phyloP scores from a whole-genome alignment of 2,888 invertebrate species.

The Agrilus cyanescens region DNA sequence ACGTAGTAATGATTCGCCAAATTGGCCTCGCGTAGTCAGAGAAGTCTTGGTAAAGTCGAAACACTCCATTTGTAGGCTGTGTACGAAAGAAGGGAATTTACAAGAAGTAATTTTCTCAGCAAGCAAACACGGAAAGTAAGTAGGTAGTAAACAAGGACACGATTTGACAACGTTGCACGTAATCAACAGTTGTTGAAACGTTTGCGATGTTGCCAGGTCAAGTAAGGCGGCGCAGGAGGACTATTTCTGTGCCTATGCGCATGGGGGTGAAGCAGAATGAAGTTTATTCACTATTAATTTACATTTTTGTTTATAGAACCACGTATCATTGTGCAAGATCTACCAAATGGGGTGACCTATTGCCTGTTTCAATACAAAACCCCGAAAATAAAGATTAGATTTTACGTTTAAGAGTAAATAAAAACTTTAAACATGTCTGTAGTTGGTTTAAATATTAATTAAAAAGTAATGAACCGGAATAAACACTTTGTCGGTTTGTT shows the following conservation, averaged over 20 bases:
- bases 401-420: too few species aligned
- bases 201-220: background rate
- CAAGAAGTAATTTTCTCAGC: slow-evolving; percentile 67
- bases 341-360: slow-evolving; percentile 67
- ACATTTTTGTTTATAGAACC: slow-evolving; percentile 35
- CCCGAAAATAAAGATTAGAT: background rate
- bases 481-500: too few species aligned
- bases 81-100: slow-evolving; percentile 60
- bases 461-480: too few species aligned
- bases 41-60: slow-evolving; percentile 56
- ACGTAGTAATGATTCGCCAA: slow-evolving; percentile 37
- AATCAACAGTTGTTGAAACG: background rate
- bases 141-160: too few species aligned
- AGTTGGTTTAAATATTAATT: too few species aligned
- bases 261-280: background rate
- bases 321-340: slow-evolving; percentile 62
- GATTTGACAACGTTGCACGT: background rate
- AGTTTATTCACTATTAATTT: too few species aligned
- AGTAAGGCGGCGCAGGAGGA: background rate
- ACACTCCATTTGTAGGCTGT: slow-evolving; percentile 68
- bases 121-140: slow-evolving; percentile 61
- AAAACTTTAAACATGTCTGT: too few species aligned
- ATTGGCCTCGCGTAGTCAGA: slow-evolving; percentile 73
- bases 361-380: slow-evolving; percentile 48
- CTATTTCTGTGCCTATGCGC: background rate